Base-by-base conservation (phyloP, 2,888 invertebrate genomes). In the Trichopria drosophilae region DNA sequence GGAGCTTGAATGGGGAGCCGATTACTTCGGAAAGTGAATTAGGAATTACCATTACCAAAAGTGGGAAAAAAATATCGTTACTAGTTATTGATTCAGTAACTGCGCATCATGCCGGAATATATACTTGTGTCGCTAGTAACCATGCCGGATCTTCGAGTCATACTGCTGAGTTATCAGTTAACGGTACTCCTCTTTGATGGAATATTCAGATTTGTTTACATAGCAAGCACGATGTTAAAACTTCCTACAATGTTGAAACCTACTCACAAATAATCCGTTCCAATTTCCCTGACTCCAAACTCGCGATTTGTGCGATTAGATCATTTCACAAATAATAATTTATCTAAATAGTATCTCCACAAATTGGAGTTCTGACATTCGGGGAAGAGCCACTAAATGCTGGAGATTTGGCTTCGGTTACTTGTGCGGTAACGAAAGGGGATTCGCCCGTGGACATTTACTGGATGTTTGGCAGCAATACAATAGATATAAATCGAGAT, bases 391-490 rank as follows among this genome's bases (percentile, higher is more conserved):
- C 84, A 12, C 79, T 84, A 23, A 84, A 84, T 73, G 84, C 84
- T 53, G 87, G 86, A 45, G 86, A 87, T 72, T 81, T 82, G 36
- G 82, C 84, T 37, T 84, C 84, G 68, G 80, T 84, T 68, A 82
- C 80, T 51, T 88, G 88, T 73, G 82, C 84, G 58, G 82, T 85
- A 41, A 82, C 82, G 43, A 83, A 85, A 74, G 87, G 90, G 54
- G 90, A 90, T 76, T 78, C 82, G 51, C 90, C 90, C 2, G 79
- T 90, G 67, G 81, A 80, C 51, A 84, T 90, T 39, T 79, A 80
- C 15, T 91, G 90, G 90, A 82, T 81, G 36, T 84, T 87, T 62
- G 85, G 85, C 29, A 76, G 81, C 67, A 81, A 81, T 32, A 66
- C 78, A 9, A 43, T 51, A 57, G 63, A 23, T 53, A 61, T 51